These are phyloP conservation scores for Euplagia quadripunctaria DNA, from an alignment of 2,888 invertebrate species.

Conservation along the genomic window DNA sequence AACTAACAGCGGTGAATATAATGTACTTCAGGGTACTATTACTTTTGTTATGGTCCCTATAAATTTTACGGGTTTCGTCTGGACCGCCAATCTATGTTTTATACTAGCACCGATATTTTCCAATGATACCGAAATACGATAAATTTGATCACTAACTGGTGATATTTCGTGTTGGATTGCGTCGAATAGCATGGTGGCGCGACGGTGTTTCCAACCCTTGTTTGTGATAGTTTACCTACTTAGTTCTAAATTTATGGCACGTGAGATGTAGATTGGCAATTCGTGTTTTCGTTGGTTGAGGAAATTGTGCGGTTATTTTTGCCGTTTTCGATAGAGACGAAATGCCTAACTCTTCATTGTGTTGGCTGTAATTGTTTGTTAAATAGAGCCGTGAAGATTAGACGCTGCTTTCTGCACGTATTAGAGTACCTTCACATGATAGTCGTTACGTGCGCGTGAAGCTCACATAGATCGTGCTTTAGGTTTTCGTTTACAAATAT, in stretches of 20 bases:
- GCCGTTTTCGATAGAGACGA: neutral
- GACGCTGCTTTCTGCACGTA: too few relatives aligned
- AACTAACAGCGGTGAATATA: conserved; percentile 49
- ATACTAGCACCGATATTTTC: conserved; percentile 12
- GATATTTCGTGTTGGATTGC: conserved; percentile 44
- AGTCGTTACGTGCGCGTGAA: too few relatives aligned
- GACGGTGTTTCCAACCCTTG: neutral
- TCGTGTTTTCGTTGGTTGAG: neutral
- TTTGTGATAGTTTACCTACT: neutral
- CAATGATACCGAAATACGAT: conserved; percentile 58
- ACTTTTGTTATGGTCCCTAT: conserved; percentile 63
- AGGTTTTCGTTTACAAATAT: too few relatives aligned
- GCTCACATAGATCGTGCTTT: too few relatives aligned
- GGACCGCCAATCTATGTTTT: conserved; percentile 60
- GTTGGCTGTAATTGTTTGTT: neutral
- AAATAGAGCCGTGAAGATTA: too few relatives aligned
- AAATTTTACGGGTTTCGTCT: conserved; percentile 67
- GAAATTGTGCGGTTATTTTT: neutral
- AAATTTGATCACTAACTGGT: conserved; percentile 64
- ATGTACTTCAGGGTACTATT: conserved; percentile 51
- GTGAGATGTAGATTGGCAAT: conserved; percentile 8
- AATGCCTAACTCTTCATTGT: neutral
- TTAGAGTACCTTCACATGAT: too few relatives aligned
- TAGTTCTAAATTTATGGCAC: conserved; percentile 3
- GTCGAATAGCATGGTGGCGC: neutral